Conservation (phyloP, 2,797 vertebrate genomes). For the Spondyliosoma cantharus region DNA sequence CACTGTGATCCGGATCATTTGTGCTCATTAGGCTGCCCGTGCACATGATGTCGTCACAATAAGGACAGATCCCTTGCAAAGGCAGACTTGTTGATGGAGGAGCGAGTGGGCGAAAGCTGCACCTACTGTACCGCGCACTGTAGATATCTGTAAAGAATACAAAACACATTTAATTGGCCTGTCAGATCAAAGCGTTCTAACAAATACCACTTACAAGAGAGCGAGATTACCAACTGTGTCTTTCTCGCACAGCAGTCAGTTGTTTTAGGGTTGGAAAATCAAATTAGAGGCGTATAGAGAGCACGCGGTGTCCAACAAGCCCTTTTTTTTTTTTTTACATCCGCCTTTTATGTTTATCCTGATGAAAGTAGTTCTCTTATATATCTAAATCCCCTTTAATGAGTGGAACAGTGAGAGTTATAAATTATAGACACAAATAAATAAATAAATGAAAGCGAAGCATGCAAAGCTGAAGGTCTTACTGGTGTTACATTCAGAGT, state of each 20-base stretch:
- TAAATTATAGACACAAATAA: slow-evolving; percentile 6
- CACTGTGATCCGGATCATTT: slow-evolving; percentile 9
- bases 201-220: slow-evolving; percentile 31
- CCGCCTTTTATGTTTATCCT: slow-evolving; percentile 37
- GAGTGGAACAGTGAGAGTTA: slow-evolving; percentile 26
- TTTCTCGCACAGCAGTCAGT: slow-evolving; percentile 28
- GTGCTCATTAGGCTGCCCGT: slow-evolving; percentile 28
- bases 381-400: slow-evolving; percentile 64
- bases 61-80: not conserved
- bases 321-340: slow-evolving; percentile 59
- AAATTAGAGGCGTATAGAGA: slow-evolving; percentile 49
- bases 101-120: not conserved
- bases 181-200: slow-evolving; percentile 52
- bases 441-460: not conserved
- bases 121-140: not conserved
- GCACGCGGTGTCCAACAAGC: slow-evolving; percentile 20
- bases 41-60: slow-evolving; percentile 8
- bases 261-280: slow-evolving; percentile 49
- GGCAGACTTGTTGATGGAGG: slow-evolving; percentile 5
- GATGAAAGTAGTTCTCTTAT: slow-evolving; percentile 45
- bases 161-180: slow-evolving; percentile 59
- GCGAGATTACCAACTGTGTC: slow-evolving; percentile 44
- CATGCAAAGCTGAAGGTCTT: slow-evolving; percentile 7
- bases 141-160: slow-evolving; percentile 22
- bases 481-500: not conserved